Base-by-base conservation (phyloP, 1,140 invertebrate species). In the Triops cancriformis region DNA sequence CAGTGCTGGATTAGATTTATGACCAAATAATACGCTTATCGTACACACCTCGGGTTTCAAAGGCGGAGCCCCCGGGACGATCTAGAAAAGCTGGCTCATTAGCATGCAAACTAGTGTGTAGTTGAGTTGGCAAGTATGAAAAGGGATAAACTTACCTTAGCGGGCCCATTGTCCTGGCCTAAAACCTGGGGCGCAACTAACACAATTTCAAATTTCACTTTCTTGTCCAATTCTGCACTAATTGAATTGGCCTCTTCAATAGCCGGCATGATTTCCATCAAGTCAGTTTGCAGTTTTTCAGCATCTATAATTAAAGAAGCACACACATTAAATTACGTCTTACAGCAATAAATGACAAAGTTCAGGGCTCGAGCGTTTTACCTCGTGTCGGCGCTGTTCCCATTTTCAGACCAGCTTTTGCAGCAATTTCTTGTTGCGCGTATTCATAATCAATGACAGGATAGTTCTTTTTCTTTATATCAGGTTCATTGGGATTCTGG, bases 241-340 rank as follows among this genome's bases (percentile, higher is more conserved):
- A 90, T 90, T 41, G 84, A 84, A 81, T 90, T 90, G 4, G 88
- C 89, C 81, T 89, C 86, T 77, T 88, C 86, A 18, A 90, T 85
- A 18, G 85, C 83, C 4, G 89, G 89, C 80, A 90, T 83, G 37
- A 89, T 81, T 80, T 89, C 88, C 28, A 89, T 78, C 26, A 90
- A 81, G 75, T 90, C 88, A 80, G 89, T 86, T 80, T 89, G 86
- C n/a, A 89, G 81, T 26, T 87, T 78, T 0, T 85, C 82, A 73
- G 87, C 84, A 79, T 87, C 88, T 87, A 80, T 27, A 81, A 76
- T 43, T 73, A 26, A 23, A 79, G 27, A 31, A 77, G 73, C n/a
- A 76, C 43, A 37, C 14, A 9, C 3, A 51, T 28, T 73, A 6
- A 37, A 77, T 41, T 12, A 31, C 28, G 1, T 6, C 5, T 41